Evolutionary conservation across 1,140 invertebrate genomes (phyloP), one percentile per base, ranked within the genome.

Genomic region (Lutraria rhynchaena): DNA sequence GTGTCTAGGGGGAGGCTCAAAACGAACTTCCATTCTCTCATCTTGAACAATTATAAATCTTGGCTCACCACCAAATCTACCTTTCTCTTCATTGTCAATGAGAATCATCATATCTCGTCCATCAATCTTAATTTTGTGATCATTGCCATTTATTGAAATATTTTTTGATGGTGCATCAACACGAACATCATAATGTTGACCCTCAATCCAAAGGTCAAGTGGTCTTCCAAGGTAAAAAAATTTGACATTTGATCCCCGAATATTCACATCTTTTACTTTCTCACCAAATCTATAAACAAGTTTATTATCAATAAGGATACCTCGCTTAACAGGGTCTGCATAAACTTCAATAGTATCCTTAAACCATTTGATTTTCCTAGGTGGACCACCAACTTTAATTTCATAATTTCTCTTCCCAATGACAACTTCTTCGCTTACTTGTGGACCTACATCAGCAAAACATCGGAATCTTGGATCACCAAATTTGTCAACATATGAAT

Each of bases 221-320:
- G 84, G 86, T 31, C 85, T 78, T 22, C 92, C 92, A 82, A 89
- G 89, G 76, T 90, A 91, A 76, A 88, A 91, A 17, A 92, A 55
- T 51, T 85, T 88, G 24, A 85, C 80, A 17, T 51, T 83, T 31
- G 83, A 67, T 35, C 86, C 85, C n/a, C 71, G 35, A 44, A 87
- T 63, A 27, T 49, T 80, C 1, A 90, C 85, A 22, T 90, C 87
- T 69, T 88, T 90, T 1, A 88, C 84, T 53, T 85, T 84, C 55
- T 91, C 90, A n/a, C 90, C 90, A 87, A 92, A 87, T 51, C 86
- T 87, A 67, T 92, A 92, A n/a, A 86, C 81, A 15, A 85, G 19
- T 11, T 63, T 58, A 4, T 85, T 86, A 83, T 91, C 82, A 27
- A 91, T 81, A 15, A 84, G 53, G 19, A 92, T 83, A 29, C 83